Evolutionary conservation across 2,888 invertebrate species (phyloP), one percentile per base, ranked within the genome.

Genomic region (Acrobasis suavella): DNA sequence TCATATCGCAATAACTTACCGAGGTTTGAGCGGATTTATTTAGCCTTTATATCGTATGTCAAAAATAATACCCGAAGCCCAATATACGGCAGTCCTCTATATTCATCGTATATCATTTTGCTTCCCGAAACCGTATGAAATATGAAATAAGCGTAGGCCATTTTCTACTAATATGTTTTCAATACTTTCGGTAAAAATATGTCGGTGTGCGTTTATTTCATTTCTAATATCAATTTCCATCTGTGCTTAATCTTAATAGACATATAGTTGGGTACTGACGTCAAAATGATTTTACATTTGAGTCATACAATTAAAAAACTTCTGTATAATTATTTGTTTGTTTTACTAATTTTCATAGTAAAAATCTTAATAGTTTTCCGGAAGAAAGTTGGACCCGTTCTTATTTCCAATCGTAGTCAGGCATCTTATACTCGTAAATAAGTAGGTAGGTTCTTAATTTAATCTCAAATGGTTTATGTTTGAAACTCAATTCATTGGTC

Each of bases 1-100:
- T 75, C 68, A 75, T 71, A 77, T 72, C 67, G 68, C 71, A 67
- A 73, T 76, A 76, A 74, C 70, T 75, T 71, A 51, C 67, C 62
- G 61, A 65, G 65, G 60, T 70, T 72, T 71, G 74, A 70, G 71
- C 70, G 69, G 64, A 68, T 63, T 71, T 71, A 66, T 68, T 71
- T 71, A 75, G 70, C 69, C 69, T 65, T 66, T 70, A 70, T 70
- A 71, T 71, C 69, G 69, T 69, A 72, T 68, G 65, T 64, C 65
- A 38, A 15, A 39, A 60, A 37, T 51, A 37, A 39, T 39, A 38
- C 17, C 8, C n/a, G 12, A n/a, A 10, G 12, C 32, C 49, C 38
- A 52, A 49, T 51, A 16, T n/a, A 51, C 14, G 51, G 61, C 61
- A 67, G 60, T 67, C 32, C 32, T 32, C 32, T 32, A 66, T 72